These are phyloP conservation scores for Drosophila sordidapex DNA, from an alignment of 2,888 invertebrate genomes.

Conservation along the genomic window DNA sequence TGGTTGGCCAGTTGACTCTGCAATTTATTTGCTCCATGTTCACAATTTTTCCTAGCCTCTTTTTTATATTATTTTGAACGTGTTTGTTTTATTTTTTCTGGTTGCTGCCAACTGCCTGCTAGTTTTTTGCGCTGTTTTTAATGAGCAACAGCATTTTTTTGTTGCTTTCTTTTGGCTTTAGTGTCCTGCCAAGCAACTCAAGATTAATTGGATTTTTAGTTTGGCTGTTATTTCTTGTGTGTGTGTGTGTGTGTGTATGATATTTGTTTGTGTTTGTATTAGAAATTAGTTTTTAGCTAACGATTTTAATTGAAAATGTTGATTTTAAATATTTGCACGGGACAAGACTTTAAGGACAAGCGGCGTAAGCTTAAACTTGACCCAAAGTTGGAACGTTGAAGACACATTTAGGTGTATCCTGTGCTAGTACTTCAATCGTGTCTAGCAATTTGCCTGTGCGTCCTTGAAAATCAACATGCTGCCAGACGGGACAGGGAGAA, in stretches of 20 bases:
- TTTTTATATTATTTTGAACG: conserved; percentile 10
- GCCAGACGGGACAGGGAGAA: conserved; percentile 25
- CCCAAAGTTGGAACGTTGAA: conserved; percentile 45
- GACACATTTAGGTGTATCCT: conserved; percentile 27
- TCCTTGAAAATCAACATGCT: conserved; percentile 75
- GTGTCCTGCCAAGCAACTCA: conserved; percentile 62
- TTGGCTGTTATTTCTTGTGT: conserved; percentile 31
- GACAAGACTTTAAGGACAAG: conserved; percentile 24
- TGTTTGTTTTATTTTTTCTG: conserved; percentile 39
- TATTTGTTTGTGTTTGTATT: conserved; percentile 71
- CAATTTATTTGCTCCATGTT: conserved; percentile 62
- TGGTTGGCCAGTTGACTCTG: conserved; percentile 66
- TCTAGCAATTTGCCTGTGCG: conserved; percentile 67
- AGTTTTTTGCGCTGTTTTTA: conserved; percentile 60
- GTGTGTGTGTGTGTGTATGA: conserved; percentile 19
- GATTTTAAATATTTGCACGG: conserved; percentile 47
- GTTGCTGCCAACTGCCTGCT: conserved; percentile 60
- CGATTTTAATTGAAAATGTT: conserved; percentile 62
- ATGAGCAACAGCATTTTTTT: conserved; percentile 54
- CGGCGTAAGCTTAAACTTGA: conserved; percentile 48
- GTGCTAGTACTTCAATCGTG: conserved; percentile 45
- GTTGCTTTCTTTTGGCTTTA: conserved; percentile 14
- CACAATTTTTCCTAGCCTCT: conserved; percentile 22
- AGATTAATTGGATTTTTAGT: conserved; percentile 77
- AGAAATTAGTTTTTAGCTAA: conserved; percentile 74